Evolutionary conservation across 2,888 invertebrate genomes (phyloP).

Genomic region (Papilio gigon): DNA sequence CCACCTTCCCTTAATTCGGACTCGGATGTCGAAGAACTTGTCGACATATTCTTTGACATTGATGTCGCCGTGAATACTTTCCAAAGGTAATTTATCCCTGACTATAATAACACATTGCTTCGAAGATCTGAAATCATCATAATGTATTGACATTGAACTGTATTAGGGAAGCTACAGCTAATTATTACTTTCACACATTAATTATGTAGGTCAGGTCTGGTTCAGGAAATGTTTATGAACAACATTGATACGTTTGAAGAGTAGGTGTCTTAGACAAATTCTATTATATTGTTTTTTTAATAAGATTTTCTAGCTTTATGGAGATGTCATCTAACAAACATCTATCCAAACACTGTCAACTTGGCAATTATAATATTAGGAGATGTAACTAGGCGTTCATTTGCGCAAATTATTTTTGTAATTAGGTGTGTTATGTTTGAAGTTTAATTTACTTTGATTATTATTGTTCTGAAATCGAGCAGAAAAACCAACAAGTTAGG

Average conservation of each 20-base stretch:
- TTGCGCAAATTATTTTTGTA: neutral
- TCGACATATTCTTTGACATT: conserved; percentile 79
- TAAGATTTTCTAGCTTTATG: no score
- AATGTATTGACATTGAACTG: conserved; percentile 14
- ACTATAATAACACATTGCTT: neutral
- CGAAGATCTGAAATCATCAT: neutral
- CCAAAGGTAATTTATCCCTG: conserved; percentile 64
- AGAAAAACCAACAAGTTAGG: neutral
- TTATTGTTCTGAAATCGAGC: neutral
- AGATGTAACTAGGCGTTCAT: neutral
- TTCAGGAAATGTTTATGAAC: neutral
- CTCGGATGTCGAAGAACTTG: conserved; percentile 75
- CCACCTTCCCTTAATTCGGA: conserved; percentile 77
- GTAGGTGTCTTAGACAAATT: neutral
- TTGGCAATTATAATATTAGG: no score
- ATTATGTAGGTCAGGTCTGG: neutral
- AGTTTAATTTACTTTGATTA: neutral
- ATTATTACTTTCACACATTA: neutral
- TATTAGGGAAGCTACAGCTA: neutral
- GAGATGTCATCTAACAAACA: no score
- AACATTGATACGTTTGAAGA: neutral
- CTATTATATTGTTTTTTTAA: neutral
- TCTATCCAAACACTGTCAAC: neutral
- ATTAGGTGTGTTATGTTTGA: neutral
- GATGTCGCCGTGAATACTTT: conserved; percentile 75